A percentile compares a stretch with the other conserved stretches of the same genome.
Conservation (phyloP, 2,113 vertebrate genomes). For the Arothron firmamentum region DNA sequence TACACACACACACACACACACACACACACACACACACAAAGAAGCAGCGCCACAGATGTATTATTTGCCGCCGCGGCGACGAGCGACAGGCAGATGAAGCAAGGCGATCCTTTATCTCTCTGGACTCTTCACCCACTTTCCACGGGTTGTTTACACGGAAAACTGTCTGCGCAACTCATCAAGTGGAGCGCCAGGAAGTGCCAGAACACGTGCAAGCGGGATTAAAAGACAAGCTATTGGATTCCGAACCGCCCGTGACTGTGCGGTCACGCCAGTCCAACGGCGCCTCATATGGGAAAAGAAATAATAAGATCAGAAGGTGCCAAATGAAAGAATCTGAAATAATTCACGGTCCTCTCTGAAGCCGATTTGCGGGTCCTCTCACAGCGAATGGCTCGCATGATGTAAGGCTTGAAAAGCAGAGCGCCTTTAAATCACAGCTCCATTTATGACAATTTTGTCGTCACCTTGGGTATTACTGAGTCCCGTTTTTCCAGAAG, state of each 20-base stretch:
- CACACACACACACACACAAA: no score
- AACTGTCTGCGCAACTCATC: conserved; percentile 12
- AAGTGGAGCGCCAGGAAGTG: not conserved
- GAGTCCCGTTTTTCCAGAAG: conserved; percentile 16
- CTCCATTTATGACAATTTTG: conserved; percentile 17
- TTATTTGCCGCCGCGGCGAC: conserved; percentile 28
- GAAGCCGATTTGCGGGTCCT: no score
- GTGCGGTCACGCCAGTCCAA: not conserved
- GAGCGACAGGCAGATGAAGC: conserved; percentile 32
- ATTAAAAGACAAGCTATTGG: conserved; percentile 6
- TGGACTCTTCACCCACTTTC: conserved; percentile 61
- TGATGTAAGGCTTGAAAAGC: not conserved
- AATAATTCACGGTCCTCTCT: no score
- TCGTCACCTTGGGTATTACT: conserved; percentile 27
- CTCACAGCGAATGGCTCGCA: not conserved
- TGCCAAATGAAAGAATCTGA: no score
- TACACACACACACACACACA: no score
- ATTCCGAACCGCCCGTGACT: conserved; percentile 19
- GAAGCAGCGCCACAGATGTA: not conserved
- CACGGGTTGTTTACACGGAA: conserved; percentile 40
- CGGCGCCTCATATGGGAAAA: no score
- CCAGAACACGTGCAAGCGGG: not conserved
- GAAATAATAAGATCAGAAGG: no score
- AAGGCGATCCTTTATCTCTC: conserved; percentile 39
- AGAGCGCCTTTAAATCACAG: conserved; percentile 8